Percentiles rank a stretch among this genome's conserved stretches.
Evolutionary conservation across 2,797 vertebrate species (phyloP).

Genomic region (Rhyacichthys aspro): DNA sequence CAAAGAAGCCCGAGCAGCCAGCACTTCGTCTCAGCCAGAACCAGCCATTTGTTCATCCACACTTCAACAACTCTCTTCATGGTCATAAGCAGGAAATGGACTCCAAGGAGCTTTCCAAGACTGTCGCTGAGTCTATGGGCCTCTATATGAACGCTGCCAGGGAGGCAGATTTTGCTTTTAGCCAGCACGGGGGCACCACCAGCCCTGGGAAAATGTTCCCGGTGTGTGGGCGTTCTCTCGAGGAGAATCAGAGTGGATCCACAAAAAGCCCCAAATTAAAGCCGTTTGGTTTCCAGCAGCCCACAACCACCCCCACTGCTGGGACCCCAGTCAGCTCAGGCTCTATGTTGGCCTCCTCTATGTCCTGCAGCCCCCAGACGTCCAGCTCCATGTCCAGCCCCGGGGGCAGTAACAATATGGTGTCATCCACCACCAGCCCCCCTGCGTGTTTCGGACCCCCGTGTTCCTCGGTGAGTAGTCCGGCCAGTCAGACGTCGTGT

Average conservation of each 20-base stretch:
- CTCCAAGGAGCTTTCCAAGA: constrained; percentile 96
- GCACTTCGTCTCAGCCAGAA: constrained; percentile 85
- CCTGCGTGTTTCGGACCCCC: constrained; percentile 86
- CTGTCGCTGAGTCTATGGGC: constrained; percentile 98
- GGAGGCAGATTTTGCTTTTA: constrained; percentile 90
- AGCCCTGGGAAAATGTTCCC: constrained; percentile 90
- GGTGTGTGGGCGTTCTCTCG: constrained; percentile 83
- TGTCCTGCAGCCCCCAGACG: constrained; percentile 87
- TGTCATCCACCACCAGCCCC: constrained; percentile 91
- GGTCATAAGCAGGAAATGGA: constrained; percentile 90
- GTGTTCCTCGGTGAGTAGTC: constrained; percentile 85
- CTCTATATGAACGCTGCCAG: constrained; percentile 97
- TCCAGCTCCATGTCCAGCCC: constrained; percentile 91
- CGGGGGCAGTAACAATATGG: constrained; percentile 88
- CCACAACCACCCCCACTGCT: constrained; percentile 78
- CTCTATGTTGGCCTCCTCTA: constrained; percentile 84
- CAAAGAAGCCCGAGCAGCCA: constrained; percentile 87
- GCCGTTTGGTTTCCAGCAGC: constrained; percentile 80
- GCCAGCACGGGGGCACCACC: constrained; percentile 83
- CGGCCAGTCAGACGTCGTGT: constrained; percentile 85
- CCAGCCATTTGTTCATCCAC: constrained; percentile 83
- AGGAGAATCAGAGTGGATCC: constrained; percentile 78
- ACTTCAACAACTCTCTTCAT: constrained; percentile 81
- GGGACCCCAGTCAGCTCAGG: constrained; percentile 81
- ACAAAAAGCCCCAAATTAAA: constrained; percentile 79